These are phyloP conservation scores for Lytechinus pictus DNA, from an alignment of 35 echinoderm and acorn worm species.

Conservation along the genomic window DNA sequence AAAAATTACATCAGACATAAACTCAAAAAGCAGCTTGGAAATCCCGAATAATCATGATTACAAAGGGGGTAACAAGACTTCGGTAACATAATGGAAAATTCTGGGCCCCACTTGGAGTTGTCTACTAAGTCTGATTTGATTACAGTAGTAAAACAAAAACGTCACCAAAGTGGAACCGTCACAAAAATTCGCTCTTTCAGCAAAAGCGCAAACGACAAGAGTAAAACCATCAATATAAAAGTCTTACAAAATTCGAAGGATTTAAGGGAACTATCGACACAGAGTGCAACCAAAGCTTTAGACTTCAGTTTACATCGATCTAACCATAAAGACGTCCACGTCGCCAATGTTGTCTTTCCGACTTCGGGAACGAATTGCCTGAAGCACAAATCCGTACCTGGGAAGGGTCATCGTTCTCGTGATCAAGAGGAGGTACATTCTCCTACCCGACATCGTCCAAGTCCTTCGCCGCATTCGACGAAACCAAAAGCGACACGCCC, in stretches of 20 bases:
- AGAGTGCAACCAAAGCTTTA: neutral
- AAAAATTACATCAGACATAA: neutral
- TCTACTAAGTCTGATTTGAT: neutral
- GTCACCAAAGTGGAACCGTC: neutral
- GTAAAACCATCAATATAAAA: neutral
- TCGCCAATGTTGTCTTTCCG: neutral
- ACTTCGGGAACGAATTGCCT: neutral
- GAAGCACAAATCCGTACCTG: neutral
- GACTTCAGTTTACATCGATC: neutral
- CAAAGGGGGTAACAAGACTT: neutral
- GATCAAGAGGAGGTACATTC: neutral
- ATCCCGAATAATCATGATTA: neutral
- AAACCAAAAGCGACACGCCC: slow-evolving; percentile 18
- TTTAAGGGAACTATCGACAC: neutral
- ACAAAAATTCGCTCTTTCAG: neutral
- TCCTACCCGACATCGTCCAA: neutral
- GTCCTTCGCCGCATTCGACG: neutral
- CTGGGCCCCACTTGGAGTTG: neutral
- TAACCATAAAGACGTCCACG: neutral
- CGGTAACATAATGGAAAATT: neutral
- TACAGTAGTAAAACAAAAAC: neutral
- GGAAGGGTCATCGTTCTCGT: neutral
- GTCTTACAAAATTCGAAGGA: neutral
- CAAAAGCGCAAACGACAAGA: neutral
- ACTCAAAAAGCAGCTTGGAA: neutral